Conservation (phyloP, 1,140 invertebrate species). For the Macrotrachela quadricornifera region DNA sequence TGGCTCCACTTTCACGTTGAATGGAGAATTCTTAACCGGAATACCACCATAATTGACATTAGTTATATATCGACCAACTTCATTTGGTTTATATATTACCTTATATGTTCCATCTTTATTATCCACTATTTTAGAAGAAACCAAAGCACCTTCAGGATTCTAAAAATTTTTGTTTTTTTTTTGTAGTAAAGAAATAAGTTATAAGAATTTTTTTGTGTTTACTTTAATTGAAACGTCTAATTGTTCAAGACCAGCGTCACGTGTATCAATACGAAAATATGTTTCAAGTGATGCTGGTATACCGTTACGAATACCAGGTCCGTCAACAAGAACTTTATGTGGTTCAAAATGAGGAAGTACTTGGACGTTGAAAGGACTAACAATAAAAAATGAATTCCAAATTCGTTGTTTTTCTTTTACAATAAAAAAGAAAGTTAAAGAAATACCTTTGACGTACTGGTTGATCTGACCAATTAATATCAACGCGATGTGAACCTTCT, state of each 20-base stretch:
- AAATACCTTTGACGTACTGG: constrained; percentile 36
- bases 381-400: constrained; percentile 14
- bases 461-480: constrained; percentile 50
- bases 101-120: constrained; percentile 51
- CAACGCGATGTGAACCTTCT: constrained; percentile 50
- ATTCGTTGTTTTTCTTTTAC: constrained; percentile 10
- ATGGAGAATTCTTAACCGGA: constrained; percentile 24
- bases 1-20: constrained; percentile 24
- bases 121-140: constrained; percentile 48
- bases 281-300: constrained; percentile 56
- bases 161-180: too few species aligned
- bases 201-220: too few species aligned
- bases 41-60: constrained; percentile 55
- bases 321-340: constrained; percentile 47
- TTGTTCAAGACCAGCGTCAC: constrained; percentile 53
- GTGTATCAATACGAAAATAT: constrained; percentile 56
- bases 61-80: constrained; percentile 56
- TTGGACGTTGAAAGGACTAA: constrained; percentile 50
- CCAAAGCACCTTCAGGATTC: constrained; percentile 48
- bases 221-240: constrained; percentile 53
- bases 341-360: constrained; percentile 53
- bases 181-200: too few species aligned
- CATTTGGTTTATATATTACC: constrained; percentile 55
- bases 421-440: neutral
- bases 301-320: constrained; percentile 44